Evolutionary conservation across 2,888 invertebrate genomes (phyloP).

Genomic region (Phortica okadai): DNA sequence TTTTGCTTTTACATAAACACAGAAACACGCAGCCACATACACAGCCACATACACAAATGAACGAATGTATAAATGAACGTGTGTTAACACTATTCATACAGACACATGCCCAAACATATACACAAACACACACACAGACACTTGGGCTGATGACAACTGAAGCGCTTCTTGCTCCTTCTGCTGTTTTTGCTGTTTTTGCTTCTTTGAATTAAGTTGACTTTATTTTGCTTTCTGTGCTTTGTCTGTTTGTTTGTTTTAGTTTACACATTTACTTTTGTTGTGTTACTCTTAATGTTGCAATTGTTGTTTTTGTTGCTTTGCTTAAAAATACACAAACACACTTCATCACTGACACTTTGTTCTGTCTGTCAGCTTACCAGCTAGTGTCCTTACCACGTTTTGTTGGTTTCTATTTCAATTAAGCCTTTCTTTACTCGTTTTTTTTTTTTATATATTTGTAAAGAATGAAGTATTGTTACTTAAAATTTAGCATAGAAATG

Average conservation of each 20-base stretch:
- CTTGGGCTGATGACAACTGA: background rate
- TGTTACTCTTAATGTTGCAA: conserved; percentile 19
- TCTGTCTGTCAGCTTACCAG: background rate
- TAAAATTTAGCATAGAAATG: background rate
- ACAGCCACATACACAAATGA: background rate
- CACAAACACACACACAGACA: background rate
- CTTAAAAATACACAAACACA: conserved; percentile 23
- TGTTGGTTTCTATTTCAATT: conserved; percentile 24
- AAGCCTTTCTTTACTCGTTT: background rate
- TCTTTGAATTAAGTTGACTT: background rate
- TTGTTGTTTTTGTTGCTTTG: conserved; percentile 37
- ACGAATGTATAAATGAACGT: background rate
- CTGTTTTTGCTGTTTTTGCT: conserved; percentile 28
- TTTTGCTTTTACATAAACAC: background rate
- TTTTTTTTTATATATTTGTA: background rate
- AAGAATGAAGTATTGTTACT: background rate
- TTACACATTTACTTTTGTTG: conserved; percentile 26
- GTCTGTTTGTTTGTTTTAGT: conserved; percentile 33
- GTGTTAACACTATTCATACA: conserved; percentile 19
- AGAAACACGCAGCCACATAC: background rate
- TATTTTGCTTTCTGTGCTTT: conserved; percentile 10
- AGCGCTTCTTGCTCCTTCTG: conserved; percentile 29
- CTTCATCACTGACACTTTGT: conserved; percentile 43
- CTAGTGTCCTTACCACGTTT: background rate
- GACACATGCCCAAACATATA: background rate